These are phyloP conservation scores for Protonibea diacanthus DNA, from an alignment of 2,797 vertebrate genomes.

Conservation along the genomic window DNA sequence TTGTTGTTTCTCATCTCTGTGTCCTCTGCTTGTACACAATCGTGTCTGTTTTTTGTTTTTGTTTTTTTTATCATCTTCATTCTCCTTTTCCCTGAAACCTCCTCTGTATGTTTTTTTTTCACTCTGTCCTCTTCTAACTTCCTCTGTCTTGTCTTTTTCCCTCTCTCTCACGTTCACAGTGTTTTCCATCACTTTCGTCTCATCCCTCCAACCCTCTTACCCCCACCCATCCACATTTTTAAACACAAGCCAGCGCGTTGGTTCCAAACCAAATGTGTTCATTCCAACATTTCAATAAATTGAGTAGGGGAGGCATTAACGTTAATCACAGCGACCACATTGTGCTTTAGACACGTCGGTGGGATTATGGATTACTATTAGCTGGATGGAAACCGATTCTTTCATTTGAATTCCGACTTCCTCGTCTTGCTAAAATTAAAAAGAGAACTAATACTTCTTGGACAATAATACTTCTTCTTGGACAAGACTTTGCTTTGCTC, in stretches of 20 bases:
- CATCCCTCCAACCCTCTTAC: constrained; percentile 38
- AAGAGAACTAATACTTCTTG: constrained; percentile 89
- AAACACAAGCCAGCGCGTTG: constrained; percentile 81
- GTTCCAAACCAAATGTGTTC: constrained; percentile 87
- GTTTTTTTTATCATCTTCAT: constrained; percentile 37
- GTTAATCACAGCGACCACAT: constrained; percentile 91
- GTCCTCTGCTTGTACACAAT: constrained; percentile 43
- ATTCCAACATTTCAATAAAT: constrained; percentile 91
- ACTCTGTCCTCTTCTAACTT: constrained; percentile 60
- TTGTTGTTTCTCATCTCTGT: constrained; percentile 56
- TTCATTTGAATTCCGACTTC: constrained; percentile 90
- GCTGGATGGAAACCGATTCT: constrained; percentile 90
- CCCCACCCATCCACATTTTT: constrained; percentile 74
- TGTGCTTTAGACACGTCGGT: constrained; percentile 89
- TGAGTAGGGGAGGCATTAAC: constrained; percentile 89
- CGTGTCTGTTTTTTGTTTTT: constrained; percentile 22
- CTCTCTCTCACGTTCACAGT: constrained; percentile 68
- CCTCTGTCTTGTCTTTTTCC: constrained; percentile 49
- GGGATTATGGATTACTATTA: constrained; percentile 92
- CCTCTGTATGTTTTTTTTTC: constrained; percentile 35
- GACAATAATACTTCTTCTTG: constrained; percentile 88
- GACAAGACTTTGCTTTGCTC: constrained; percentile 79
- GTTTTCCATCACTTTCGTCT: constrained; percentile 70
- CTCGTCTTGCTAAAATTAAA: constrained; percentile 88
- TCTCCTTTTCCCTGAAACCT: constrained; percentile 30